Conservation (phyloP, 1,140 invertebrate genomes). For the Anastatus disparis region DNA sequence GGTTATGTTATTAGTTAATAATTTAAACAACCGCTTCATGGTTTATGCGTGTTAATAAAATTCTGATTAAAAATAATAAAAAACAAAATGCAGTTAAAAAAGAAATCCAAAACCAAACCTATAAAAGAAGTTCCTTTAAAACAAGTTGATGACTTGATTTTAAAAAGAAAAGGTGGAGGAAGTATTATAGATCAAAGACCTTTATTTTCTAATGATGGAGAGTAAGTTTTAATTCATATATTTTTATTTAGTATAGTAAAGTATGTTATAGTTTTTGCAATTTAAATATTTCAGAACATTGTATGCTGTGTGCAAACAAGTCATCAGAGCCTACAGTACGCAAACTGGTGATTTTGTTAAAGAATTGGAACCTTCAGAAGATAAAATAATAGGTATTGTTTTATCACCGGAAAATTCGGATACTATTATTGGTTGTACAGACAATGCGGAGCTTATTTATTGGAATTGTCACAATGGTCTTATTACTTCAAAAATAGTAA, state of each 20-base stretch:
- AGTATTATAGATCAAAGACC: conserved; percentile 72
- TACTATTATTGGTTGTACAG: conserved; percentile 68
- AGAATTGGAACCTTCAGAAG: conserved; percentile 66
- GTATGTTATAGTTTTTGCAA: conserved; percentile 36
- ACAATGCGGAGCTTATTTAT: conserved; percentile 64
- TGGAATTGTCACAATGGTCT: conserved; percentile 70
- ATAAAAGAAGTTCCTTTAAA: not conserved
- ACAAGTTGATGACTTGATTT: conserved; percentile 54
- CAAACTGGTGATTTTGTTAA: conserved; percentile 68
- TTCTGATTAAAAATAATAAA: not conserved
- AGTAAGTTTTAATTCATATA: conserved; percentile 68
- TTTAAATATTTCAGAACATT: conserved; percentile 49
- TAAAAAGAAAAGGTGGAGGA: conserved; percentile 69
- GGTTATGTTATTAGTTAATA: no score
- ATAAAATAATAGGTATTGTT: conserved; percentile 67
- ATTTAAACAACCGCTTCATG: no score
- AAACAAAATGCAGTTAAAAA: conserved; percentile 23
- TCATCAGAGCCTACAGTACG: conserved; percentile 70
- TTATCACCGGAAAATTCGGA: conserved; percentile 61
- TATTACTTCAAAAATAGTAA: conserved; percentile 63
- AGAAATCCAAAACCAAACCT: not conserved
- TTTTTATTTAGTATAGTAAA: conserved; percentile 31
- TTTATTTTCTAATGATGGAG: conserved; percentile 72
- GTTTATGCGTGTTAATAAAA: no score
- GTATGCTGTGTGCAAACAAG: conserved; percentile 69